Percentiles rank a stretch among this genome's conserved stretches.
phyloP scores from a whole-genome alignment of 2,888 invertebrate species.

The Aquatica leii region DNA sequence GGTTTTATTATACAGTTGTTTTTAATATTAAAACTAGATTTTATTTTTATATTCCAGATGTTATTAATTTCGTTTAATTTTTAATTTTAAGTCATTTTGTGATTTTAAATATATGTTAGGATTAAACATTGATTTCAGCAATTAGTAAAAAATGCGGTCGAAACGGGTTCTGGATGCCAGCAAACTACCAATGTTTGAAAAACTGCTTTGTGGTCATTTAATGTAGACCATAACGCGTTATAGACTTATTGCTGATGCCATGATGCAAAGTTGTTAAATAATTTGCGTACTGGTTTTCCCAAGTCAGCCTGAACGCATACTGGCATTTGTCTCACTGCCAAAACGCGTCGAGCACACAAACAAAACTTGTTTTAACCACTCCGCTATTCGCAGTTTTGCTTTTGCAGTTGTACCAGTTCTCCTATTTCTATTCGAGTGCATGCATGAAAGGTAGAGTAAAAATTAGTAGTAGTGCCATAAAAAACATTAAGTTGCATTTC shows the following conservation, averaged over 20 bases:
- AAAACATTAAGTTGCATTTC: background rate
- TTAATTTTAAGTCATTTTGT: background rate
- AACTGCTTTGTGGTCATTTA: background rate
- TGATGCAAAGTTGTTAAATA: no score
- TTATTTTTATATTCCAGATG: no score
- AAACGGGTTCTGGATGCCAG: background rate
- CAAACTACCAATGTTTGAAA: background rate
- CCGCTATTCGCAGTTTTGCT: background rate
- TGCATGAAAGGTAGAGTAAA: background rate
- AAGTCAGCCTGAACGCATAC: background rate
- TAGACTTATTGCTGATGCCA: no score
- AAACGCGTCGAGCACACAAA: background rate
- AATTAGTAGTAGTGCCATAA: background rate
- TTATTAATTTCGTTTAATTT: no score
- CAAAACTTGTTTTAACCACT: background rate
- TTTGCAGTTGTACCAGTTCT: background rate
- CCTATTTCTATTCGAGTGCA: background rate
- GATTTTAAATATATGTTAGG: background rate
- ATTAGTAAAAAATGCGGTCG: background rate
- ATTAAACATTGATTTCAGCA: background rate
- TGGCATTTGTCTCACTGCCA: background rate
- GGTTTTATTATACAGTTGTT: no score
- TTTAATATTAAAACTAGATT: no score
- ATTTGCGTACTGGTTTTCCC: no score
- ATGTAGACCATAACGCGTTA: background rate